A percentile compares a stretch with the other conserved stretches of the same genome.
phyloP scores from a whole-genome alignment of 2,797 vertebrate genomes.

The Tauraco hartlaubi region DNA sequence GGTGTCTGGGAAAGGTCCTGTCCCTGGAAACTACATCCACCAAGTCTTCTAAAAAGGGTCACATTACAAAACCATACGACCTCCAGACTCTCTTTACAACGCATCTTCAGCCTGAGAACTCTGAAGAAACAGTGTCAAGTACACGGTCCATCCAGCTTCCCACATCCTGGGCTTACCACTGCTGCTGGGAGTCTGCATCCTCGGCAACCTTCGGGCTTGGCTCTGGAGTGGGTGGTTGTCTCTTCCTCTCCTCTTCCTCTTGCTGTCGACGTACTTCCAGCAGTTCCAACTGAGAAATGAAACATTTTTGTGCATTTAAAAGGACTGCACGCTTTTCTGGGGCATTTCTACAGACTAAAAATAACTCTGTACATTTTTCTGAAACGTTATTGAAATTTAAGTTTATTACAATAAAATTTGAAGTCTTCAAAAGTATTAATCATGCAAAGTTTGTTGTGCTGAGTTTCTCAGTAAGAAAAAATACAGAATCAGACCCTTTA shows the following conservation, averaged over 20 bases:
- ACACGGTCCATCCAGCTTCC: background rate
- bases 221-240: conserved; percentile 85
- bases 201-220: conserved; percentile 80
- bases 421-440: background rate
- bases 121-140: fast-evolving
- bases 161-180: conserved; percentile 76
- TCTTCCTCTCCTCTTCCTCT: conserved; percentile 92
- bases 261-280: conserved; percentile 94
- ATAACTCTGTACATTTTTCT: background rate
- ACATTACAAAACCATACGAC: background rate
- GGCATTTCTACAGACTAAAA: background rate
- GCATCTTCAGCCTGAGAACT: background rate
- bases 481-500: background rate
- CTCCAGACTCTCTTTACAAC: background rate
- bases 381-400: background rate
- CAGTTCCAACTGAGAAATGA: conserved; percentile 87
- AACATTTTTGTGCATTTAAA: background rate
- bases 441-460: background rate
- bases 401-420: background rate
- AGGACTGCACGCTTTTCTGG: background rate
- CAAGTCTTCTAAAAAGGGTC: background rate
- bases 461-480: background rate
- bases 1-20: background rate
- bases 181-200: conserved; percentile 84
- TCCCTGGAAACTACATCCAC: background rate